Evolutionary conservation across 2,888 invertebrate genomes (phyloP).

Genomic region (Agrochola circellaris): DNA sequence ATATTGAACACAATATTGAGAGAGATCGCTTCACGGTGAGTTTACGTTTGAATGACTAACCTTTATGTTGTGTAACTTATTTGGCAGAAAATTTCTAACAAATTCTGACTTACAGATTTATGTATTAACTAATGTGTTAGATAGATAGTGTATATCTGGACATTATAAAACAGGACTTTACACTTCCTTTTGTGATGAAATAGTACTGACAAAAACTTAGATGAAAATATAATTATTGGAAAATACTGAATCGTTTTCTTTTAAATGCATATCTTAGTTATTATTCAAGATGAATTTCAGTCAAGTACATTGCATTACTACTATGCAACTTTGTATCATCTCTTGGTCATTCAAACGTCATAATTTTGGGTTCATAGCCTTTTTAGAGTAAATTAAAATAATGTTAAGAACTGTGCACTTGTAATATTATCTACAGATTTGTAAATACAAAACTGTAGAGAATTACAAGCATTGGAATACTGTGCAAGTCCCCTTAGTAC

Average conservation of each 20-base stretch:
- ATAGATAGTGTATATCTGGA: too few species aligned
- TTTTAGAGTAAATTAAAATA: constrained; percentile 34
- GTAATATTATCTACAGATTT: constrained; percentile 24
- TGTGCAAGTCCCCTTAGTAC: constrained; percentile 65
- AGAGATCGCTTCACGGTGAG: constrained; percentile 74
- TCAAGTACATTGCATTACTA: constrained; percentile 18
- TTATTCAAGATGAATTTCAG: constrained; percentile 31
- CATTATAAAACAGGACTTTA: too few species aligned
- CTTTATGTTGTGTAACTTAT: neutral
- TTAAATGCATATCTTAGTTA: constrained; percentile 32
- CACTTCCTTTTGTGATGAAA: too few species aligned
- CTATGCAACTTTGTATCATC: neutral
- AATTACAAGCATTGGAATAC: constrained; percentile 52
- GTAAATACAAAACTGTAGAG: constrained; percentile 7
- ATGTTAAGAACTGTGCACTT: constrained; percentile 6
- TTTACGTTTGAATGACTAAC: constrained; percentile 45
- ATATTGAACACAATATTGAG: constrained; percentile 75
- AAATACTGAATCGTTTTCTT: constrained; percentile 35
- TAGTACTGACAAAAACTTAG: too few species aligned
- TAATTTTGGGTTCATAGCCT: constrained; percentile 58
- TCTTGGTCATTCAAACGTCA: constrained; percentile 37
- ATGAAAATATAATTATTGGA: neutral
- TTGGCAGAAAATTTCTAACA: neutral
- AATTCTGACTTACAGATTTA: too few species aligned
- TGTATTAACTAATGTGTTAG: too few species aligned